A percentile compares a stretch with the other conserved stretches of the same genome.
These are phyloP conservation scores for Lasiurus cinereus DNA, from an alignment of 2,113 vertebrate genomes.

Conservation along the genomic window DNA sequence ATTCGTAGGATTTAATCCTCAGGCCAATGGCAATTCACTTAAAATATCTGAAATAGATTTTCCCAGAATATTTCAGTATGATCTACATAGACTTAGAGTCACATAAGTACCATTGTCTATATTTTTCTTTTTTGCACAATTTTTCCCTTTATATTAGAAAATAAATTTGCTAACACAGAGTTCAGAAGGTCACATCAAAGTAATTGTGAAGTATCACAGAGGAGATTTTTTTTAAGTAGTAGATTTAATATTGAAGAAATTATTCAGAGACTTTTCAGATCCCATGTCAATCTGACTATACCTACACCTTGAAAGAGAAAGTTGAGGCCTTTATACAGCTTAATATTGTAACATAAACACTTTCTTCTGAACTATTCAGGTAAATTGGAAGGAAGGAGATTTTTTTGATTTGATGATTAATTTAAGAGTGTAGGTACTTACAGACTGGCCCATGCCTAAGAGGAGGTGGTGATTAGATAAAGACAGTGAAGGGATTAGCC, in stretches of 20 bases:
- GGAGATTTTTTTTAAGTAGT: slow-evolving; percentile 34
- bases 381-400: slow-evolving; percentile 49
- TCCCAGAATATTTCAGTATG: neutral
- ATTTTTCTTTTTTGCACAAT: neutral
- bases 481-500: too few species aligned
- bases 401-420: slow-evolving; percentile 56
- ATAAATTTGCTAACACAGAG: slow-evolving; percentile 11
- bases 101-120: neutral
- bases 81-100: neutral
- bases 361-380: slow-evolving; percentile 62
- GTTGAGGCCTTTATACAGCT: slow-evolving; percentile 37
- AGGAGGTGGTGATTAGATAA: too few species aligned
- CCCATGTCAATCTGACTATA: neutral
- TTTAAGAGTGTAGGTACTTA: neutral
- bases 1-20: neutral
- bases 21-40: slow-evolving; percentile 23
- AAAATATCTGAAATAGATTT: slow-evolving; percentile 32
- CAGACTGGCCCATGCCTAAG: too few species aligned
- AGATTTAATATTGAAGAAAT: slow-evolving; percentile 37
- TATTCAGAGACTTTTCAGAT: slow-evolving; percentile 33
- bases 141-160: neutral
- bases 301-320: slow-evolving; percentile 39
- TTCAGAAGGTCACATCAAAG: slow-evolving; percentile 51
- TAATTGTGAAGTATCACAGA: slow-evolving; percentile 30
- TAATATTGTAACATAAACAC: slow-evolving; percentile 49